A percentile compares a stretch with the other conserved stretches of the same genome.
phyloP scores from a whole-genome alignment of 1,140 invertebrate genomes.

The Bombus consobrinus region DNA sequence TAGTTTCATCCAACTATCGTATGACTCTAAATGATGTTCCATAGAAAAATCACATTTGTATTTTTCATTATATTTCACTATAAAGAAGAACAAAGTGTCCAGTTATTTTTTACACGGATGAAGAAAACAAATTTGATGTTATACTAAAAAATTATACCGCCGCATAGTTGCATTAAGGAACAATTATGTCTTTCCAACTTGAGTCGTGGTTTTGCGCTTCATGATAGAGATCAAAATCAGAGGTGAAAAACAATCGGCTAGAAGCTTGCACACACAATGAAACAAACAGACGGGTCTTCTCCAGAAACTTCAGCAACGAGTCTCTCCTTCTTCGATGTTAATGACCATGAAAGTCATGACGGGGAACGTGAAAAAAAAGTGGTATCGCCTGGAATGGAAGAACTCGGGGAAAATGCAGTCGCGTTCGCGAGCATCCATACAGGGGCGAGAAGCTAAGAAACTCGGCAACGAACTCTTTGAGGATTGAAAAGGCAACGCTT shows the following conservation, averaged over 20 bases:
- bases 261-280: neutral
- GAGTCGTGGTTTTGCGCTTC: neutral
- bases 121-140: too few relatives aligned
- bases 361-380: constrained; percentile 42
- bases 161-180: too few relatives aligned
- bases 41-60: too few relatives aligned
- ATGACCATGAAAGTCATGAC: constrained; percentile 60
- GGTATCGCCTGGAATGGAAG: constrained; percentile 32
- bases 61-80: too few relatives aligned
- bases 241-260: neutral
- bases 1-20: too few relatives aligned
- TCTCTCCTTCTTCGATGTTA: constrained; percentile 40
- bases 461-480: neutral
- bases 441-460: constrained; percentile 15
- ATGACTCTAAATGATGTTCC: too few relatives aligned
- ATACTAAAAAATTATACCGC: too few relatives aligned
- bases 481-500: constrained; percentile 19
- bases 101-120: too few relatives aligned
- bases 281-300: neutral
- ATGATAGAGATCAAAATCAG: neutral
- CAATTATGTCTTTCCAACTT: too few relatives aligned
- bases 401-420: neutral
- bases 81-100: too few relatives aligned
- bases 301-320: neutral
- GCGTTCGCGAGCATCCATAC: neutral